Conservation (phyloP, 2,888 invertebrate species). For the Rambutsinella grinnellia region DNA sequence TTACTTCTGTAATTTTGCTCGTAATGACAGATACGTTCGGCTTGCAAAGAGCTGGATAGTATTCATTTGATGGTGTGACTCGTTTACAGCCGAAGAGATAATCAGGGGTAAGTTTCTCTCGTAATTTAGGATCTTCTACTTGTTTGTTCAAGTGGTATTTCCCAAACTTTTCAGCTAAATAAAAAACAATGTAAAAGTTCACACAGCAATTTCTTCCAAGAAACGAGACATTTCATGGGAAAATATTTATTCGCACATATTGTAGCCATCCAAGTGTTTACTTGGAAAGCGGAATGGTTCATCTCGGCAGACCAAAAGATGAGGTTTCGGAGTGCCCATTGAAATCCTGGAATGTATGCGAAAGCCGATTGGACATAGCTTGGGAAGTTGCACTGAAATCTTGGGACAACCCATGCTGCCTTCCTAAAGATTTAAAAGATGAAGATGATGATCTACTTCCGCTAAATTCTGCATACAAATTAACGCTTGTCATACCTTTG, state of each 20-base stretch:
- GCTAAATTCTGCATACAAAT: too few relatives aligned
- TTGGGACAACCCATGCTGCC: slow-evolving; percentile 12
- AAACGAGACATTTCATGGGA: too few relatives aligned
- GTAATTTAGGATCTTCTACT: slow-evolving; percentile 17
- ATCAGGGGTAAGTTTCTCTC: slow-evolving; percentile 41
- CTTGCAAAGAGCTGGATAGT: slow-evolving; percentile 39
- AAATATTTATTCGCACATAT: slow-evolving; percentile 32
- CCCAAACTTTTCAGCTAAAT: not conserved
- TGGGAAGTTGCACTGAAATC: slow-evolving; percentile 32
- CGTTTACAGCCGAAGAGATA: slow-evolving; percentile 57
- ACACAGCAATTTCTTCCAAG: too few relatives aligned
- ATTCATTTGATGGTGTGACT: slow-evolving; percentile 38
- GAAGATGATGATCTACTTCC: too few relatives aligned
- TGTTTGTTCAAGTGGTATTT: too few relatives aligned
- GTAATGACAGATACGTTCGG: slow-evolving; percentile 36
- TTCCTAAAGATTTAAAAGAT: not conserved
- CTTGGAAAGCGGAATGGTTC: slow-evolving; percentile 23
- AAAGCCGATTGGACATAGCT: slow-evolving; percentile 28
- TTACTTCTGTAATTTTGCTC: slow-evolving; percentile 30
- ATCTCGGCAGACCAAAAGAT: slow-evolving; percentile 38
- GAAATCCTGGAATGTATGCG: slow-evolving; percentile 39
- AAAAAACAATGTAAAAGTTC: too few relatives aligned
- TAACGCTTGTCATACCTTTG: too few relatives aligned
- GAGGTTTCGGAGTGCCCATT: slow-evolving; percentile 27
- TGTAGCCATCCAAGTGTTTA: slow-evolving; percentile 29